These are phyloP conservation scores for Peromyscus nudipes DNA, from an alignment of 2,797 vertebrate genomes.

Conservation along the genomic window DNA sequence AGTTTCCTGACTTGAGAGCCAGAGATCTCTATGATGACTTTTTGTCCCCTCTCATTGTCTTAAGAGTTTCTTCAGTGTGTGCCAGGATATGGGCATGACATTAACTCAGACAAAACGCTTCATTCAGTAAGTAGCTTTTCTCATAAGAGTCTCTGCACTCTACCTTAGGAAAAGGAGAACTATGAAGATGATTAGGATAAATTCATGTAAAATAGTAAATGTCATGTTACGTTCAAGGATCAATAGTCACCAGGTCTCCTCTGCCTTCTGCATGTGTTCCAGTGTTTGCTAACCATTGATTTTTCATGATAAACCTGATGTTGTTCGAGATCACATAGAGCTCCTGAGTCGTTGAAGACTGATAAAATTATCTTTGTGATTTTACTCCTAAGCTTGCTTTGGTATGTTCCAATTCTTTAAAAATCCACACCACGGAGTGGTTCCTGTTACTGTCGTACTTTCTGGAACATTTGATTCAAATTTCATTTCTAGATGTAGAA, in stretches of 20 bases:
- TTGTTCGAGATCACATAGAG: conserved; percentile 42
- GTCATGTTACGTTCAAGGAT: conserved; percentile 30
- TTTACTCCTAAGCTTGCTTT: conserved; percentile 69
- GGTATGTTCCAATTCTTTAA: conserved; percentile 57
- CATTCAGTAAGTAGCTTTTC: conserved; percentile 40
- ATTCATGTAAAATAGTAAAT: conserved; percentile 70
- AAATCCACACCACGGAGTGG: neutral
- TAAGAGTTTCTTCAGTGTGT: neutral
- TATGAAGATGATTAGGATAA: conserved; percentile 62
- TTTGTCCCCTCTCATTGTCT: neutral
- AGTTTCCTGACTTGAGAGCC: conserved; percentile 46
- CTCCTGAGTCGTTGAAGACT: conserved; percentile 55
- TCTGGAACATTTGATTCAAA: conserved; percentile 64
- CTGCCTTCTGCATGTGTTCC: conserved; percentile 35
- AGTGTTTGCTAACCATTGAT: conserved; percentile 57
- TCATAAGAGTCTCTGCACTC: conserved; percentile 41
- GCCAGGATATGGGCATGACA: neutral
- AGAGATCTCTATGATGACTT: conserved; percentile 12
- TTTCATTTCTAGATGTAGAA: conserved; percentile 69
- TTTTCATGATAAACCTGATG: conserved; percentile 66
- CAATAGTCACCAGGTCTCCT: conserved; percentile 44
- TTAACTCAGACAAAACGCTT: conserved; percentile 21
- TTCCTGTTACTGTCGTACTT: conserved; percentile 52
- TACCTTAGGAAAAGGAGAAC: conserved; percentile 62
- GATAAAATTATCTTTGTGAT: conserved; percentile 69